Evolutionary conservation across 2,797 vertebrate genomes (phyloP), one percentile per base, ranked within the genome.

Genomic region (Cyprinella venusta): DNA sequence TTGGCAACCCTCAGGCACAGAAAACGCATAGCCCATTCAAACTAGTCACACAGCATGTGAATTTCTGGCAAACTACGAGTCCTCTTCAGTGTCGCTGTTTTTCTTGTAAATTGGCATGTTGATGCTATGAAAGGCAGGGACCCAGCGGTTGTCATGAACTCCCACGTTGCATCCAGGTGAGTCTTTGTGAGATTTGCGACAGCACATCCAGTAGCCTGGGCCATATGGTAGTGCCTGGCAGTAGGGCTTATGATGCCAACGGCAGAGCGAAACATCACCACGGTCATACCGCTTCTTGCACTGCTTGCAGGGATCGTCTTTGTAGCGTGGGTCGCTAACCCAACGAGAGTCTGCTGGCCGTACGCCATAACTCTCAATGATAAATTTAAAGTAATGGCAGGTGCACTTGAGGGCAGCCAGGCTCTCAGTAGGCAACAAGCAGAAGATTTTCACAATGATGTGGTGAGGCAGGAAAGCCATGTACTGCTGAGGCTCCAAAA

Each of bases 71-170:
- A 92, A 84, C 94, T 70, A 90, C 30, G 81, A 74, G 74, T 96
- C 95, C 0, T 88, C 88, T 40, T 93, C 94, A 0, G 86, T 86
- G 40, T 95, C 94, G 84, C 92, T 90, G 75, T 87, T 87, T 77
- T 95, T 94, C 93, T 96, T 96, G 38, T 96, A 96, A 75, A 97
- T 91, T 0, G 96, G 93, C 2, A 96, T 93, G 74, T 96, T 96
- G 87, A 97, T 96, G 95, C 95, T 97, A 92, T 97, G 96, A 90
- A 96, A 97, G 8, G 95, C 94, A 0, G 96, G 97, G 48, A 99
- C 97, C 98, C 97, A 99, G 42, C 95, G 96, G 94, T 99, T 99
- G 95, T 99, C 98, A 1, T 99, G 98, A 74, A 99, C 97, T n/a
- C 97, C 97, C 24, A 98, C 86, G 70, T 96, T 98, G 85, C 98